Base-by-base conservation (phyloP, 2,797 vertebrate genomes). In the Petrocephalus sullivani region DNA sequence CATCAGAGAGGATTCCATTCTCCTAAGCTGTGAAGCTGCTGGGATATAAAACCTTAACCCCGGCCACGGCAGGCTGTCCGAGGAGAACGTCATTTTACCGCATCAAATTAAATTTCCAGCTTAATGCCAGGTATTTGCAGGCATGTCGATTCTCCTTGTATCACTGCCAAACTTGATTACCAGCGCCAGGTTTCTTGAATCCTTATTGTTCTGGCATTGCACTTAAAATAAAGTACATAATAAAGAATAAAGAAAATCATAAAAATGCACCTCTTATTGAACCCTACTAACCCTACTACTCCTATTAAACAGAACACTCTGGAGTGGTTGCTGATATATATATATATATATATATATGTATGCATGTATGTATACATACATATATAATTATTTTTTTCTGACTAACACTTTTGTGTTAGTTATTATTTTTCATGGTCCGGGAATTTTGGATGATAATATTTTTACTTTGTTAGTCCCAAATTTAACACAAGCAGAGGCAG, bases 1-100 rank as follows among this genome's bases (percentile, higher is more conserved):
- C 84, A 33, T 84, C 85, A 46, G 75, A 21, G 19, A 64, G 86
- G 86, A 67, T 88, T 88, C 81, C n/a, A 87, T 75, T 88, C 86
- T 46, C 78, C 83, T 53, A 58, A 54, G 86, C 51, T 86, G 78
- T 60, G 28, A 51, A 87, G 86, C 67, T 87, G 67, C 88, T 60
- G 86, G 53, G 86, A 60, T 84, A 23, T 23, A 89, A 87, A 88
- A 41, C 37, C 49, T 60, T 83, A 64, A 37, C 88, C 86, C 41
- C 3, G 56, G 21, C 46, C 21, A 67, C 61, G 21, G 86, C 75
- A 46, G 88, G 53, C 57, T 7, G 41, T 87, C 56, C 37, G 23
- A 49, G 4, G 57, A n/a, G 58, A 23, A 12, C 37, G 57, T 5
- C 21, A n/a, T 54, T 84, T 49, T 71, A 21, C 86, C 1, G 71